Evolutionary conservation across 2,888 invertebrate genomes (phyloP).

Genomic region (Lydus trimaculatus): DNA sequence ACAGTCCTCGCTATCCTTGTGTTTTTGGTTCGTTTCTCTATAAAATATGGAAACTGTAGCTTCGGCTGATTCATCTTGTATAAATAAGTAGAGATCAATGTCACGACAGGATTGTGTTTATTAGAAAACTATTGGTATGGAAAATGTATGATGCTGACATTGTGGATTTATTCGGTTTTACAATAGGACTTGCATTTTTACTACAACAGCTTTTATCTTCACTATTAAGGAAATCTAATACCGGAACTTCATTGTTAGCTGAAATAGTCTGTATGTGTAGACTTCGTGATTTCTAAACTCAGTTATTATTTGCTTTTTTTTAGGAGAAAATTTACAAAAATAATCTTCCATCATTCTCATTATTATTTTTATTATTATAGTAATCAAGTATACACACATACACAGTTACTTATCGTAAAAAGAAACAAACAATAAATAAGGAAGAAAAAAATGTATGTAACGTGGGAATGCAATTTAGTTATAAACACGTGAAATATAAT

Average conservation of each 20-base stretch:
- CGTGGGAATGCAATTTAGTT: background rate
- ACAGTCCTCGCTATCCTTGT: too few species aligned
- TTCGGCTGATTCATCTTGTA: too few species aligned
- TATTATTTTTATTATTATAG: background rate
- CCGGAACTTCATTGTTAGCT: background rate
- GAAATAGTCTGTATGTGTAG: background rate
- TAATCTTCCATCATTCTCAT: background rate
- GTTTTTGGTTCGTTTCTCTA: too few species aligned
- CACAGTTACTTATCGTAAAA: background rate
- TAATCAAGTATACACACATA: background rate
- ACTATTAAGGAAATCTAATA: too few species aligned
- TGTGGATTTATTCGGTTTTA: too few species aligned
- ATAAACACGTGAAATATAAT: background rate
- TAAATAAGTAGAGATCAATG: too few species aligned
- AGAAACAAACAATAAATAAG: background rate
- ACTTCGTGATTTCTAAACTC: background rate
- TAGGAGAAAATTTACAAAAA: background rate
- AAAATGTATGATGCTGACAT: too few species aligned
- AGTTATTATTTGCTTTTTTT: background rate
- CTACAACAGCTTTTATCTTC: too few species aligned
- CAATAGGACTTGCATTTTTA: too few species aligned
- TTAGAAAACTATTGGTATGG: too few species aligned
- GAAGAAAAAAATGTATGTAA: background rate
- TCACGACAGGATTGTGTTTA: too few species aligned
- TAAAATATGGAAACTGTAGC: too few species aligned